Evolutionary conservation across 2,888 invertebrate species (phyloP), one percentile per base, ranked within the genome.

Genomic region (Dascillus cervinus): DNA sequence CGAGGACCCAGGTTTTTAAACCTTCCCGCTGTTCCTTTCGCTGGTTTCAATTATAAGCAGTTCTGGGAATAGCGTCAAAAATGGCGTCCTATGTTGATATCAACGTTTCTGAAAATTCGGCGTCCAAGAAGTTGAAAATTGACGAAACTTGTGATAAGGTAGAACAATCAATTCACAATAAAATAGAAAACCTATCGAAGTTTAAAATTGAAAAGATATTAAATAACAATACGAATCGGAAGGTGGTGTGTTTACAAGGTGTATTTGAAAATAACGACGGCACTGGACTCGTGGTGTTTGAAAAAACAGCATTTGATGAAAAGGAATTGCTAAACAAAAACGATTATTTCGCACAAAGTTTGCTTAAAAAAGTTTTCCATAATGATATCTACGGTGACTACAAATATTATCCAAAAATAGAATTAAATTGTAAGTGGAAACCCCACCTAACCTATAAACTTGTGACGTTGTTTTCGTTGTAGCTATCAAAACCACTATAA

Each of bases 371-470:
- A 41, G 70, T 75, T 34, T 84, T 84, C 55, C 72, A 78, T 14
- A 91, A 91, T 66, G 88, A 90, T 60, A 80, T 89, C 56, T 91
- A 90, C 60, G 83, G 83, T 8, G 82, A 81, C 56, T 90, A 82
- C 58, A 77, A 78, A 53, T 84, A 81, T 63, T 76, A 72, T 47
- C 36, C 59, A 3, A 44, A 48, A 33, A 30, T 46, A 11, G 55
- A 61, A 32, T 44, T 63, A 13, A 65, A 82, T 56, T 75, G 88
- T 86, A 62, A 69, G 70, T 60, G 40, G 24, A 11, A 6, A 28
- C 5, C 17, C 8, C 21, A 17, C 26, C 26, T 22, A 19, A 17
- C 13, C 25, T 10, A 23, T 19, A 32, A 24, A 37, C 26, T 15
- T 28, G 2, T 41, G 29, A 26, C 17, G 23, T 40, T 14, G 22